Conservation (phyloP, 2,888 invertebrate species). For the Microdon myrmicae region DNA sequence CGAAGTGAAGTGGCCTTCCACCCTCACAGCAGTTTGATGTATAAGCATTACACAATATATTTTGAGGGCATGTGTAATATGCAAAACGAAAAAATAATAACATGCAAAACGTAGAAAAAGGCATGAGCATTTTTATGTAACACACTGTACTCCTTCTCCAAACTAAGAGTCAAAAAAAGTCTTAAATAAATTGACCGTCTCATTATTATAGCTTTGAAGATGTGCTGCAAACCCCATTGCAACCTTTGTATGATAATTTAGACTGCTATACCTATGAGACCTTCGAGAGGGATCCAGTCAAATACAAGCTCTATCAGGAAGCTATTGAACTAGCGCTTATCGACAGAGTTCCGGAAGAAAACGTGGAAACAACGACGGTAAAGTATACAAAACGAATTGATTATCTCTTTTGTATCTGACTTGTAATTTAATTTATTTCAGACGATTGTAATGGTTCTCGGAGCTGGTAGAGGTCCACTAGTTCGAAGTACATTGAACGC, state of each 20-base stretch:
- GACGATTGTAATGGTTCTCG: slow-evolving; percentile 85
- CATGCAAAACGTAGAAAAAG: too few relatives aligned
- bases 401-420: slow-evolving; percentile 9
- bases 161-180: neutral
- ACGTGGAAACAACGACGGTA: slow-evolving; percentile 70
- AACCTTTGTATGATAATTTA: slow-evolving; percentile 95
- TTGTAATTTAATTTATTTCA: slow-evolving; percentile 46
- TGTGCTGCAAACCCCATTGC: slow-evolving; percentile 87
- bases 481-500: slow-evolving; percentile 91
- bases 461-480: slow-evolving; percentile 95
- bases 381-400: slow-evolving; percentile 8
- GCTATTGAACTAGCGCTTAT: slow-evolving; percentile 83
- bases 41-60: too few relatives aligned
- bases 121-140: too few relatives aligned
- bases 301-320: slow-evolving; percentile 88
- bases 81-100: too few relatives aligned
- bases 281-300: slow-evolving; percentile 97
- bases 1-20: too few relatives aligned
- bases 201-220: slow-evolving; percentile 83
- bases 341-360: slow-evolving; percentile 68
- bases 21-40: too few relatives aligned
- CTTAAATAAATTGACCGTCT: neutral
- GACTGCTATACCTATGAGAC: slow-evolving; percentile 96
- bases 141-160: too few relatives aligned
- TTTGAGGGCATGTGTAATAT: too few relatives aligned